phyloP scores from a whole-genome alignment of 37 sponge, comb jelly and placozoan genomes.

The Axinella damicornis region DNA sequence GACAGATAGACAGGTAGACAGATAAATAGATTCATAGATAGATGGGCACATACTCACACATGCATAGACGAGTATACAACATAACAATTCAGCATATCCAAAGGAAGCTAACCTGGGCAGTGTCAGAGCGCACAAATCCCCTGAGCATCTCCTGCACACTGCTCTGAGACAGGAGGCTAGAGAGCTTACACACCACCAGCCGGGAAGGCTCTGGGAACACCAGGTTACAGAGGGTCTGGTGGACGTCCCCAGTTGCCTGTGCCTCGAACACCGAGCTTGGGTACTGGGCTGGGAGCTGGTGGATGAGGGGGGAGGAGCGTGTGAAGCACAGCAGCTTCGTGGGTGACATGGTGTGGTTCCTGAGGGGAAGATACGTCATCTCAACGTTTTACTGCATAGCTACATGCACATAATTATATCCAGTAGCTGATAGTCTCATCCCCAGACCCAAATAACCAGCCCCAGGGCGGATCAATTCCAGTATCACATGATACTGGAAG shows the following conservation, averaged over 20 bases:
- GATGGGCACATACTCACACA: too few species aligned
- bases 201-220: slow-evolving; percentile 31
- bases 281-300: slow-evolving; percentile 75
- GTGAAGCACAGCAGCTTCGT: slow-evolving; percentile 89
- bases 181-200: slow-evolving; percentile 60
- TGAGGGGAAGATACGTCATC: too few species aligned
- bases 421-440: not conserved
- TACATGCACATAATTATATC: too few species aligned
- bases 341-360: not conserved
- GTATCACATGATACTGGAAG: too few species aligned
- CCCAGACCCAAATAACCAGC: too few species aligned
- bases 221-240: slow-evolving; percentile 10
- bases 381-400: too few species aligned
- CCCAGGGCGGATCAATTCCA: too few species aligned
- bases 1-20: too few species aligned
- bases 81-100: too few species aligned
- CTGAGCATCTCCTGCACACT: slow-evolving; percentile 44
- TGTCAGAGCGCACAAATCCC: slow-evolving; percentile 50
- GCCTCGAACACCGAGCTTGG: slow-evolving; percentile 19
- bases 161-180: slow-evolving; percentile 56
- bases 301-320: slow-evolving; percentile 83
- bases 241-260: not conserved
- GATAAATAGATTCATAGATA: too few species aligned
- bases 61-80: too few species aligned
- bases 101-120: slow-evolving; percentile 8